Evolutionary conservation across 2,113 vertebrate genomes (phyloP).

Genomic region (human (Homo sapiens)): DNA sequence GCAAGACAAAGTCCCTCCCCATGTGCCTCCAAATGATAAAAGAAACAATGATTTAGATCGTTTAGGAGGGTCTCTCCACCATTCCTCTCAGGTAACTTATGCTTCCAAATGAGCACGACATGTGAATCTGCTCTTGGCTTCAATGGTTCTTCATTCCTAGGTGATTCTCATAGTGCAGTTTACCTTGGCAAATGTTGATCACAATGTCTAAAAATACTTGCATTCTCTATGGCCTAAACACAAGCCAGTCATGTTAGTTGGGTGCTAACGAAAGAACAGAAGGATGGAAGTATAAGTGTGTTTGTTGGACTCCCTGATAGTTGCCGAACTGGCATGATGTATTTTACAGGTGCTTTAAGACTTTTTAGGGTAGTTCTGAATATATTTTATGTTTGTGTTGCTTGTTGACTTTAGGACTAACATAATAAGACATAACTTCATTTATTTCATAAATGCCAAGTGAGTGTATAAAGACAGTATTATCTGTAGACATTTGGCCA

Average conservation of each 20-base stretch:
- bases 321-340: not conserved
- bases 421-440: not conserved
- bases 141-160: not conserved
- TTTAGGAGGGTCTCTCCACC: not conserved
- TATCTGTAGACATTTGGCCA: not conserved
- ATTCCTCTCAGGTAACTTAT: accelerated
- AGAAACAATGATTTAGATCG: not conserved
- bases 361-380: not conserved
- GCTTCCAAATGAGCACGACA: not conserved
- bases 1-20: not conserved
- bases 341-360: not conserved
- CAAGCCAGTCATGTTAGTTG: not conserved
- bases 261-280: not conserved
- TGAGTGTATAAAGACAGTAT: not conserved
- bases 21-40: not conserved
- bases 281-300: not conserved
- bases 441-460: not conserved
- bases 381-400: not conserved
- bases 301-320: not conserved
- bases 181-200: not conserved
- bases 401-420: conserved; percentile 17
- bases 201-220: not conserved
- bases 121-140: not conserved
- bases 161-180: not conserved
- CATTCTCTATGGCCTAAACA: not conserved